These are phyloP conservation scores for Podilymbus podiceps DNA, from an alignment of 2,113 vertebrate species.

Conservation along the genomic window DNA sequence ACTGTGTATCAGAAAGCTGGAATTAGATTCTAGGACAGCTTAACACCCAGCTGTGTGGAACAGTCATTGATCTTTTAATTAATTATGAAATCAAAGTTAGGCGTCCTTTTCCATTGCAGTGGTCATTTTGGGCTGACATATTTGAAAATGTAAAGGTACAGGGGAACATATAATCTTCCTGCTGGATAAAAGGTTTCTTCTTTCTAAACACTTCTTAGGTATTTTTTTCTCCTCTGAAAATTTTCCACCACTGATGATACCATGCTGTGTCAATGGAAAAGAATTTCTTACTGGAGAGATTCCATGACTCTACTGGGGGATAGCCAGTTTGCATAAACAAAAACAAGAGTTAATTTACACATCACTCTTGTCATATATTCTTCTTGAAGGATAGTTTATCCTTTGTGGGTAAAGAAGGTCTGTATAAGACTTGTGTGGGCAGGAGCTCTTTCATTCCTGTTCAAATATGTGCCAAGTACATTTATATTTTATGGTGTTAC, in stretches of 20 bases:
- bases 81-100: slow-evolving; percentile 42
- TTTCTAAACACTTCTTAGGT: not conserved
- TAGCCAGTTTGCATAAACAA: not conserved
- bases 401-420: not conserved
- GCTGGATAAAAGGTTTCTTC: not conserved
- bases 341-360: not conserved
- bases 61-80: slow-evolving; percentile 52
- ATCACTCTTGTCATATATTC: not conserved
- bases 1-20: slow-evolving; percentile 14
- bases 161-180: not conserved
- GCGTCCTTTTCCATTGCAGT: not conserved
- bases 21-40: slow-evolving; percentile 48
- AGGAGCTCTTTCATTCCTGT: not conserved
- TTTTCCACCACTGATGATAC: not conserved
- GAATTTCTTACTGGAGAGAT: not conserved
- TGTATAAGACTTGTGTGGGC: not conserved
- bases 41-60: slow-evolving; percentile 27
- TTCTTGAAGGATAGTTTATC: not conserved
- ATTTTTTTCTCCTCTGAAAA: not conserved
- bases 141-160: not conserved
- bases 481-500: not conserved
- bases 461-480: not conserved
- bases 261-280: not conserved
- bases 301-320: not conserved
- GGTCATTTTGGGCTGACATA: not conserved